Conservation (phyloP, 2,113 vertebrate genomes). For the Chlamydotis undulata region DNA sequence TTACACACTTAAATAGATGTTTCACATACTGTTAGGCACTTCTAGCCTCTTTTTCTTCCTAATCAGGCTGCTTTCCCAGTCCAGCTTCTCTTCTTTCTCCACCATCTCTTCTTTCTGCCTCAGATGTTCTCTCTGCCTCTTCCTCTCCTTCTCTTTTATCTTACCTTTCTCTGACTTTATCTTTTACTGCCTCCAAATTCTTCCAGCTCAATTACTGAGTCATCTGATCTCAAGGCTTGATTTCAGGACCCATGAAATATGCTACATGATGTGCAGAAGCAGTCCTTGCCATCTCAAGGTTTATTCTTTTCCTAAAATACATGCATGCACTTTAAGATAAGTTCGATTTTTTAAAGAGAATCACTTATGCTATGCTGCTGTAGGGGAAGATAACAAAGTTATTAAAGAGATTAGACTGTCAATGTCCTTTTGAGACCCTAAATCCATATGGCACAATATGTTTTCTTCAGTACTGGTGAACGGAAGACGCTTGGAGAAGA, state of each 20-base stretch:
- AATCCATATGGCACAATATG: neutral
- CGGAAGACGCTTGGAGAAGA: neutral
- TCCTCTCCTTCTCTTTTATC: neutral
- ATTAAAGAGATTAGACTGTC: neutral
- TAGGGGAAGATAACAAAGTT: neutral
- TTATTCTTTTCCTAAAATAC: neutral
- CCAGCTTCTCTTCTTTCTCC: neutral
- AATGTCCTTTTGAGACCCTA: neutral
- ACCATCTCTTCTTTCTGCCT: neutral
- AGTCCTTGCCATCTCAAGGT: neutral
- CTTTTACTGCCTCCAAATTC: neutral
- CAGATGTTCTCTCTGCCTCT: neutral
- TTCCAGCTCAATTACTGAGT: neutral
- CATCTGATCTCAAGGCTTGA: neutral
- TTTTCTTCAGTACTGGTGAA: neutral
- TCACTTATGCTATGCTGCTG: neutral
- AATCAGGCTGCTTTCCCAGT: neutral
- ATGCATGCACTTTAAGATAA: neutral
- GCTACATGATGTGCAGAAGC: neutral
- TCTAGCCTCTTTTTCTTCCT: neutral
- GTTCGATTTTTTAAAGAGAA: neutral
- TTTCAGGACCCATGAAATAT: neutral
- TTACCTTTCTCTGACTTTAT: neutral
- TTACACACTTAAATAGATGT: neutral
- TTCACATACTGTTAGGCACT: neutral